Conservation (phyloP, 2,888 invertebrate genomes). For the Stictocephala bisonia region DNA sequence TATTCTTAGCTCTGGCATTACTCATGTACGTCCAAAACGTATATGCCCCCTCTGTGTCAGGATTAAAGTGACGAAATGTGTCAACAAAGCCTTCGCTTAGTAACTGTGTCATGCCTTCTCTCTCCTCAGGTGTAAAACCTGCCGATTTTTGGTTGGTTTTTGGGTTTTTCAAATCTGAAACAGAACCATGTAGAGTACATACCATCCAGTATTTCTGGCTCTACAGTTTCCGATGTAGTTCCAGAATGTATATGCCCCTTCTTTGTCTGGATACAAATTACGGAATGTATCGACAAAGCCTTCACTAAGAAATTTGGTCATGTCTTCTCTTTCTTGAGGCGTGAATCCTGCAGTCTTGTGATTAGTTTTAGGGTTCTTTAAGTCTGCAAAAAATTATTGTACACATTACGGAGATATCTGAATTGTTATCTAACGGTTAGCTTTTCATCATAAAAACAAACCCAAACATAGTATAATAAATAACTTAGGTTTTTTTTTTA, state of each 20-base stretch:
- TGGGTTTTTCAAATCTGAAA: slow-evolving; percentile 91
- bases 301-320: slow-evolving; percentile 82
- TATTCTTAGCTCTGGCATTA: slow-evolving; percentile 87
- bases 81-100: slow-evolving; percentile 87
- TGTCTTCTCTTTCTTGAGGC: slow-evolving; percentile 90
- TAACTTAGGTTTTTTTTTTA: too few species aligned
- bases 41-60: slow-evolving; percentile 83
- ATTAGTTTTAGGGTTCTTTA: slow-evolving; percentile 94
- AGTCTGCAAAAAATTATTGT: too few species aligned
- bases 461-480: not conserved
- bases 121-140: slow-evolving; percentile 95
- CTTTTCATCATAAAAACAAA: too few species aligned
- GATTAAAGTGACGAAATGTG: slow-evolving; percentile 87
- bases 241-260: slow-evolving; percentile 94
- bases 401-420: too few species aligned
- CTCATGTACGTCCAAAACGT: slow-evolving; percentile 97
- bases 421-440: too few species aligned
- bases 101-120: slow-evolving; percentile 89
- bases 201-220: slow-evolving; percentile 95
- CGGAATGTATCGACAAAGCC: slow-evolving; percentile 93
- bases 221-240: slow-evolving; percentile 90
- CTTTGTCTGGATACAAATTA: slow-evolving; percentile 84
- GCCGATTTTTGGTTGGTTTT: slow-evolving; percentile 92
- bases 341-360: slow-evolving; percentile 96
- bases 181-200: slow-evolving; percentile 60